Base-by-base conservation (phyloP, 2,113 vertebrate species). In the Thermophis baileyi region DNA sequence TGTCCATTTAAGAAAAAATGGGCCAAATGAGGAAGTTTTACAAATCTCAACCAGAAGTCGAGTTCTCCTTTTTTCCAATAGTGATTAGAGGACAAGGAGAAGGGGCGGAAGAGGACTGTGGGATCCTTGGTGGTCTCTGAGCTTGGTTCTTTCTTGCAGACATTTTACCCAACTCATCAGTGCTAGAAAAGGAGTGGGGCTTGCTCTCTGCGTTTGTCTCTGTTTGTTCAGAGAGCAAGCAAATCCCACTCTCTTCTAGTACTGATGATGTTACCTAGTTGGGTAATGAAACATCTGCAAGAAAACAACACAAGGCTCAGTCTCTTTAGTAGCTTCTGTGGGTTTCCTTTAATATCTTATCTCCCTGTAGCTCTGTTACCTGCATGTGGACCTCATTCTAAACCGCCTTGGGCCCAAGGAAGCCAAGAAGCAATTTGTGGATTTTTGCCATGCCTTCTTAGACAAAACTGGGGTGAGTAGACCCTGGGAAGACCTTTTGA, bases 401-500 rank as follows among this genome's bases (percentile, higher is more conserved):
- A 60, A 47, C 92, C 97, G 91, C 18, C 96, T 98, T 95, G 98
- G 94, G 89, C 54, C 98, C 96, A 99, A 99, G 97, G 99, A 99
- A 95, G 97, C 97, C 93, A 98, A 98, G 97, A 99, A 99, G 94
- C 97, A 98, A 87, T 99, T 99, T 97, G 94, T 97, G 81, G 99
- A 99, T 87, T 99, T 99, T 96, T 98, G 97, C 96, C 98, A 98
- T 96, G 98, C 92, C 87, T 99, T 99, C 95, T 93, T 99, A 97
- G 98, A 99, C 89, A 99, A 99, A 97, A 98, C 98, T 0, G 98
- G 98, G 90, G 99, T 99, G 96, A 98, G 98, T 98, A 95, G 30
- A 22, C 0, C 2, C 14, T 16, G 2, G 3, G 12, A 6, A 30
- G 30, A 54, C 0, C 27, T 0, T 20, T 27, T 4, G n/a, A 30